Evolutionary conservation across 2,888 invertebrate genomes (phyloP), one percentile per base, ranked within the genome.

Genomic region (Ethmia dodecea): DNA sequence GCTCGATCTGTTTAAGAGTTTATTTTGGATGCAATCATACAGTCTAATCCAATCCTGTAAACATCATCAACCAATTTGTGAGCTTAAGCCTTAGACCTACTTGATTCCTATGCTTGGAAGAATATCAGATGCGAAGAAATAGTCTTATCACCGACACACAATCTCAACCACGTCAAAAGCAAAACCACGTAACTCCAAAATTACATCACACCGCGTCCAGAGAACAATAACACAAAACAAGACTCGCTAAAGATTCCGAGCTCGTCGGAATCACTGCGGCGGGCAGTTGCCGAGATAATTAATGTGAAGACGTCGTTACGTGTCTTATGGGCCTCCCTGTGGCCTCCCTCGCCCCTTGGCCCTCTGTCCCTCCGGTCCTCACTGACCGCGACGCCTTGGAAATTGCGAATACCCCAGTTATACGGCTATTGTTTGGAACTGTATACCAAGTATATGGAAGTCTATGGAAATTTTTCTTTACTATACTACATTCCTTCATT

Each of bases 281-380:
- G 31, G 43, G 34, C 39, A 35, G 22, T 15, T 43, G 38, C 37
- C 49, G 42, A 54, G 56, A 61, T 71, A 68, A 73, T 74, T 72
- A 72, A 74, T 70, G 65, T 60, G 57, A 60, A 60, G 63, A 63
- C 55, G 54, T 59, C 52, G 56, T 63, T 62, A 58, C 55, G 55
- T 52, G 55, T 53, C 49, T 49, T 43, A 32, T 45, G 38, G 44
- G 37, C 41, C 31, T 30, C 43, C 33, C 15, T 10, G 12, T 14
- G 27, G 31, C 40, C 31, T 33, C 27, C 20, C 28, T 31, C 34
- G 27, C 13, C 37, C 24, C 22, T 6, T 22, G 8, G n/a, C 16
- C 29, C 8, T 18, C 18, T 18, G 18, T 5, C 29, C 16, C 14
- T 13, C 28, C 10, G 27, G 18, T 27, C 13, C 12, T 16, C 16